Evolutionary conservation across 2,888 invertebrate genomes (phyloP), one percentile per base, ranked within the genome.

Genomic region (Drosophila meridiana): DNA sequence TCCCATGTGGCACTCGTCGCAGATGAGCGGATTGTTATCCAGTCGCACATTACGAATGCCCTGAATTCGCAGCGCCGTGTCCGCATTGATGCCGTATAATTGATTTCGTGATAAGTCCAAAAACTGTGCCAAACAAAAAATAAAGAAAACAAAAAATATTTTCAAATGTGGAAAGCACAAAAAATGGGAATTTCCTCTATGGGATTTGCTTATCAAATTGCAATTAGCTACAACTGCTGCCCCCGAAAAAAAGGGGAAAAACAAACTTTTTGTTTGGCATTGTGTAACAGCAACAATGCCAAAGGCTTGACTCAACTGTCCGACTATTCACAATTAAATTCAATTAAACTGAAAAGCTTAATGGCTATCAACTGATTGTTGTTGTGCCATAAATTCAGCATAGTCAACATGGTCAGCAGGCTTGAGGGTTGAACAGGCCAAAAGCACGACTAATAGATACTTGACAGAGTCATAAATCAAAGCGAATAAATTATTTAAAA

Each of bases 91-190:
- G 50, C 95, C 95, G 78, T 95, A 94, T 79, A 97, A 93, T 89
- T 94, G 94, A 93, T 97, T 97, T 80, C 95, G 94, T n/a, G 96
- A 96, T 82, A 97, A 92, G 93, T 97, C 96, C 76, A 97, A 92
- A 83, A 94, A 94, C 91, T 95, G 71, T 55, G 14, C 30, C 11
- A 52, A 53, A 66, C 47, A 69, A 64, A 43, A n/a, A 45, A 1
- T 14, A 40, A 40, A n/a, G 0, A 0, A n/a, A 3, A 3, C 5
- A 38, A 7, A 43, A 43, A 59, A 53, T 55, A 53, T 40, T 56
- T 28, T 65, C 50, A 63, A 43, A 67, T 58, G 59, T 61, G 5
- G 2, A n/a, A 5, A 40, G 20, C 20, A n/a, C 32, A 20, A 65
- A 68, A 34, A 6, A 40, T 3, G 7, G 20, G 20, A 26, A 40